Percentiles rank a stretch among this genome's conserved stretches.
phyloP scores from a whole-genome alignment of 2,113 vertebrate species.

The Lagopus leucura region DNA sequence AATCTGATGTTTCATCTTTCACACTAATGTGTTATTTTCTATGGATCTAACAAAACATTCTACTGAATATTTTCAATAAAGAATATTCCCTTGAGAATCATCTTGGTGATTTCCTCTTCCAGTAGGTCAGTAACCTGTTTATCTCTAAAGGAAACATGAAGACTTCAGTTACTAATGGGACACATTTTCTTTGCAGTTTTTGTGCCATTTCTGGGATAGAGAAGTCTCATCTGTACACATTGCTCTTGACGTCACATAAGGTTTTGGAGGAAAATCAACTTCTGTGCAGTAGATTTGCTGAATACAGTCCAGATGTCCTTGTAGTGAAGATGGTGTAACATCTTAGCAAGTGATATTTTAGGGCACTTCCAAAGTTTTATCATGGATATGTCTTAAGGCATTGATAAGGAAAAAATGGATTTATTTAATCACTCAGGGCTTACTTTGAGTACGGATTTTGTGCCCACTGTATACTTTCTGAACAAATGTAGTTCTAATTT shows the following conservation, averaged over 20 bases:
- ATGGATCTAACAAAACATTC: not conserved
- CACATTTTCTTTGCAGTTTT: not conserved
- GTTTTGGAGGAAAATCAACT: not conserved
- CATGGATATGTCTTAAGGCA: not conserved
- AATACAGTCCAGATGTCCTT: not conserved
- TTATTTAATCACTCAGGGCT: not conserved
- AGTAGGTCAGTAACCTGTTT: not conserved
- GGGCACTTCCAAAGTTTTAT: not conserved
- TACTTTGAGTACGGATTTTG: rapidly evolving
- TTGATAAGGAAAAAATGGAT: not conserved
- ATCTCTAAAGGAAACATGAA: not conserved
- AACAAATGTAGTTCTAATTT: not conserved
- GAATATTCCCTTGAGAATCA: not conserved
- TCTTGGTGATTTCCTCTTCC: not conserved
- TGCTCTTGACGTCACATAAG: not conserved
- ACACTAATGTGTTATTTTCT: not conserved
- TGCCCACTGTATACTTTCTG: not conserved
- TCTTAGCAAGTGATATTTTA: not conserved
- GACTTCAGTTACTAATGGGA: not conserved
- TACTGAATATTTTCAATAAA: not conserved
- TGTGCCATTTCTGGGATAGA: not conserved
- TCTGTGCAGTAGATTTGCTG: not conserved
- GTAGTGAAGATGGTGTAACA: not conserved
- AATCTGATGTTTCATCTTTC: not conserved
- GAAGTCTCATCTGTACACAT: not conserved